Base-by-base conservation (phyloP, 2,888 invertebrate species). In the Zaprionus obscuricornis region DNA sequence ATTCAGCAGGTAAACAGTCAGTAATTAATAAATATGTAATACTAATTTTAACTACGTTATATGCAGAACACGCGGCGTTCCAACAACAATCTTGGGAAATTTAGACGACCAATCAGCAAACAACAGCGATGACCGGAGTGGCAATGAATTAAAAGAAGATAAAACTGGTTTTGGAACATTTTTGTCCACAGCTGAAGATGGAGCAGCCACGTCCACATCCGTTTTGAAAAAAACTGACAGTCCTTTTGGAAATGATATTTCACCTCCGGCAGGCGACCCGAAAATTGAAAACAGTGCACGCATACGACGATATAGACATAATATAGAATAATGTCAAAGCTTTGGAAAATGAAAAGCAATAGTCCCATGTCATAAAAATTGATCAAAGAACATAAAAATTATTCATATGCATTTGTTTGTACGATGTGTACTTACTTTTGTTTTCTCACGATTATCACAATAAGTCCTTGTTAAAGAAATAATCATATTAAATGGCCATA, bases 11-110 rank as follows among this genome's bases (percentile, higher is more conserved):
- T 90, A 85, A 71, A 83, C 11, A 14, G 4, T 5, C 3, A 10
- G 2, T 2, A 17, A 13, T 24, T 7, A 4, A n/a, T 4, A 10
- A 4, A 6, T 22, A n/a, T 20, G 29, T n/a, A 4, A 27, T 2
- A 4, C 14, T 5, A 11, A n/a, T 6, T n/a, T n/a, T n/a, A n/a
- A n/a, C n/a, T n/a, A n/a, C n/a, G n/a, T n/a, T n/a, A n/a, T n/a
- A n/a, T n/a, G 0, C 45, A 88, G 89, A 62, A 78, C 74, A 2
- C 91, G 92, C 70, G 92, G 92, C 45, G 91, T 92, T 75, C 91
- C 92, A 18, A 91, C 91, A 17, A 90, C 91, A 76, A 87, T 91
- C 66, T 86, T 91, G 76, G 87, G 85, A 17, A 75, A 85, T 36
- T 87, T 87, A 37, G 89, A 90, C 33, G 88, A 89, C 55, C 84